These are phyloP conservation scores for Drosophila tripunctata DNA, from an alignment of 2,888 invertebrate genomes.

Conservation along the genomic window DNA sequence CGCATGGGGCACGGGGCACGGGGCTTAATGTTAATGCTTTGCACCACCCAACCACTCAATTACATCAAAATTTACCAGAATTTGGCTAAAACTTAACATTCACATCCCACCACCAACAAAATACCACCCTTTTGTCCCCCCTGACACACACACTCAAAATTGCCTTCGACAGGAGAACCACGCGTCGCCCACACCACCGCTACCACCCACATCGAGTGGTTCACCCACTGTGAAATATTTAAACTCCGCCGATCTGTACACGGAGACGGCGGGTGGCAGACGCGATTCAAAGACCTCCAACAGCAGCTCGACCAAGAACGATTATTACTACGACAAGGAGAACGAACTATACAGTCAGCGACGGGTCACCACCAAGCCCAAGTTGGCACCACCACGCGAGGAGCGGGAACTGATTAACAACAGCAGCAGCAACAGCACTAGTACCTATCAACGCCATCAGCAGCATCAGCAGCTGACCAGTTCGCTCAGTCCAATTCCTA, in stretches of 20 bases:
- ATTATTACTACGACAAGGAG: slow-evolving; percentile 84
- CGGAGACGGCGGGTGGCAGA: slow-evolving; percentile 73
- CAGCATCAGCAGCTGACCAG: slow-evolving; percentile 66
- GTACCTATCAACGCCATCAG: slow-evolving; percentile 43
- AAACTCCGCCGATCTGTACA: slow-evolving; percentile 81
- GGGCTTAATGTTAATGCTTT: slow-evolving; percentile 48
- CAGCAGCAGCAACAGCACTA: slow-evolving; percentile 47
- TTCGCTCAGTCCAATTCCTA: slow-evolving; percentile 82
- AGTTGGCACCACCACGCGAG: slow-evolving; percentile 81
- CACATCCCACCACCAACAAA: slow-evolving; percentile 23
- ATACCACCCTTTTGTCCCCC: slow-evolving; percentile 27
- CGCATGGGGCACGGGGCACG: no score
- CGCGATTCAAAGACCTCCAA: slow-evolving; percentile 80
- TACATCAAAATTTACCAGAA: slow-evolving; percentile 54
- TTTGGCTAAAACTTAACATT: slow-evolving; percentile 57
- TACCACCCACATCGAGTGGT: slow-evolving; percentile 61
- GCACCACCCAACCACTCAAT: slow-evolving; percentile 24
- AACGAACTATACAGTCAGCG: slow-evolving; percentile 82
- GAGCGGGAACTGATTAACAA: slow-evolving; percentile 74
- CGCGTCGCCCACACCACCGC: slow-evolving; percentile 66
- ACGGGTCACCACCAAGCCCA: slow-evolving; percentile 76
- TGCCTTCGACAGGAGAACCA: slow-evolving; percentile 79
- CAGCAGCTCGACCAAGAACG: slow-evolving; percentile 77
- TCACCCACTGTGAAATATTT: slow-evolving; percentile 81
- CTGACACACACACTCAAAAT: slow-evolving; percentile 60